Base-by-base conservation (phyloP, 64 coral and sea anemone species). In the Porites australiensis region DNA sequence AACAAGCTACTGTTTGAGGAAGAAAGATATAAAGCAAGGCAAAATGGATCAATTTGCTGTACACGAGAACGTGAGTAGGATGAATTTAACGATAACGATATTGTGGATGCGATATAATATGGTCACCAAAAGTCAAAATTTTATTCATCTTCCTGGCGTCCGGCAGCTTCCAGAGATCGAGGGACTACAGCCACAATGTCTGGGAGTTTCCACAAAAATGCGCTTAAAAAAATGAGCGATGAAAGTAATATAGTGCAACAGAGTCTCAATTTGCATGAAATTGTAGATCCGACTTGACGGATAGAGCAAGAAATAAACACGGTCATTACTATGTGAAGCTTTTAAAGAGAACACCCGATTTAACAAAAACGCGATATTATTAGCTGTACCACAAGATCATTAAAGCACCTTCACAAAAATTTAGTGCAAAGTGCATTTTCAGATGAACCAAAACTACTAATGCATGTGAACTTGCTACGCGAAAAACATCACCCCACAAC, bases 211-310 rank as follows among this genome's bases (percentile, higher is more conserved):
- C 69, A 20, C 47, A 15, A 8, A 13, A 65, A 21, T 8, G 23
- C 19, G 73, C 73, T 7, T 57, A 10, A 14, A 10, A 19, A 23
- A 48, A 16, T 6, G 11, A n/a, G 81, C 51, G 63, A 68, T 50
- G 63, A 68, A 68, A 84, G 27, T 45, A 76, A 76, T 47, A 84
- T 84, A 19, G 44, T 8, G 19, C 16, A 7, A 19, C 46, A 3
- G 54, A 57, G 12, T 48, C 19, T 84, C 43, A 52, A 64, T 84
- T 68, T 84, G 81, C 18, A 84, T 84, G 15, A 52, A 46, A 84
- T 48, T 51, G 46, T 68, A 68, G 64, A 84, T 84, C 44, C 27
- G 61, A 16, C 5, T 64, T 82, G 22, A 43, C 58, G 59, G 47
- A 51, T 61, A 65, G 43, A 44, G n/a, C 9, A 5, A 10, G 8